Evolutionary conservation across 2,113 vertebrate species (phyloP).

Genomic region (Mugil cephalus): DNA sequence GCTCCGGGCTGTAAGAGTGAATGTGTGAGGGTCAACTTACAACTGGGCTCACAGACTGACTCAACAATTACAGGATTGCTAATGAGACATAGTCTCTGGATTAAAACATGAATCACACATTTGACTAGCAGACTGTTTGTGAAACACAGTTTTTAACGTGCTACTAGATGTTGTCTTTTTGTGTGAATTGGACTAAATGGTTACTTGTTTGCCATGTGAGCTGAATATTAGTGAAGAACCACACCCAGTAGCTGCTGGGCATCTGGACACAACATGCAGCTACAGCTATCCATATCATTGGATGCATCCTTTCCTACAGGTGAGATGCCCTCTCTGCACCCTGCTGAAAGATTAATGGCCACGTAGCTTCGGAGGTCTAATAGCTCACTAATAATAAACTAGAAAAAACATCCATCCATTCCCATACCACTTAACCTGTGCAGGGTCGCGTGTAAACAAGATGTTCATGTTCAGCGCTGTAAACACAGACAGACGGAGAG

Average conservation of each 20-base stretch:
- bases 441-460: slow-evolving; percentile 47
- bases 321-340: slow-evolving; percentile 35
- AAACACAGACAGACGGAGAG: background rate
- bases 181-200: slow-evolving; percentile 14
- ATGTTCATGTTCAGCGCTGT: slow-evolving; percentile 9
- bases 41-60: slow-evolving; percentile 48
- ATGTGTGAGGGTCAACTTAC: slow-evolving; percentile 39
- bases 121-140: slow-evolving; percentile 4
- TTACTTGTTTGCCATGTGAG: slow-evolving; percentile 28
- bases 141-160: background rate
- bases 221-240: slow-evolving; percentile 13
- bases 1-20: slow-evolving; percentile 29
- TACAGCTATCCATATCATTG: slow-evolving; percentile 29
- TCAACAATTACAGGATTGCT: slow-evolving; percentile 22
- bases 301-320: slow-evolving; percentile 36
- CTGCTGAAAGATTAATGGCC: slow-evolving; percentile 48
- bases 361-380: slow-evolving; percentile 23
- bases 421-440: slow-evolving; percentile 24
- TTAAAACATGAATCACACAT: slow-evolving; percentile 14
- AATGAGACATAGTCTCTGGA: slow-evolving; percentile 30
- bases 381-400: slow-evolving; percentile 56
- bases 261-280: slow-evolving; percentile 17
- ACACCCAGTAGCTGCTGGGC: background rate
- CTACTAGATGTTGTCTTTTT: background rate
- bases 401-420: slow-evolving; percentile 20